Evolutionary conservation across 1,140 invertebrate species (phyloP), one percentile per base, ranked within the genome.

Genomic region (Heliconius congener): DNA sequence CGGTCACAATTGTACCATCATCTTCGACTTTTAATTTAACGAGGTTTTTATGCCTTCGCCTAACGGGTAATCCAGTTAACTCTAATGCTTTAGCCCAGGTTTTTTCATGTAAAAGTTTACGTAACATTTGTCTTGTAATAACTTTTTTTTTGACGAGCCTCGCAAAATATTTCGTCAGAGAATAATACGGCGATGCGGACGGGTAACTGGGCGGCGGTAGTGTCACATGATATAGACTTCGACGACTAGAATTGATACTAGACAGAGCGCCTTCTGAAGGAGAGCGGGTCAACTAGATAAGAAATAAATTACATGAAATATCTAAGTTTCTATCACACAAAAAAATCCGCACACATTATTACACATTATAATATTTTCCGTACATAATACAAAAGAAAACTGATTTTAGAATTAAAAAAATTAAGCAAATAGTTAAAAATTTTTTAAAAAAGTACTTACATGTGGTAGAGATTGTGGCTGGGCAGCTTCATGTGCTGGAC

Each of bases 81-180:
- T 95, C 93, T 81, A 95, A 94, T 82, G 92, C 92, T 79, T 93
- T 94, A 8, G 88, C 93, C 93, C 93, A 94, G 1, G 93, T 88
- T 55, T 90, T 89, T 83, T 94, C 93, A 46, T 94, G 93, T 39
- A 98, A 94, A 60, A 98, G 93, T 88, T 96, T 95, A 91, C 97
- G 97, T 52, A 98, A 94, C 85, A 98, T 95, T 86, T 96, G 95
- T 73, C 96, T 93, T 8, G 96, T 96, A 78, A 98, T 96, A 6
- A 97, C 91, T 85, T 96, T 96, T 85, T 96, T 95, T 86, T 96
- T 96, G 11, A 98, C 96, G 71, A 97, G 95, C 85, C 96, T 96
- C 52, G 96, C 96, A 87, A 97, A 97, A 86, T 96, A 96, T 85
- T 96, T 96, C 30, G 97, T 97, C 37, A 98, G 95, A 70, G 96